Base-by-base conservation (phyloP, 2,888 invertebrate genomes). In the Callyntrura sp. region DNA sequence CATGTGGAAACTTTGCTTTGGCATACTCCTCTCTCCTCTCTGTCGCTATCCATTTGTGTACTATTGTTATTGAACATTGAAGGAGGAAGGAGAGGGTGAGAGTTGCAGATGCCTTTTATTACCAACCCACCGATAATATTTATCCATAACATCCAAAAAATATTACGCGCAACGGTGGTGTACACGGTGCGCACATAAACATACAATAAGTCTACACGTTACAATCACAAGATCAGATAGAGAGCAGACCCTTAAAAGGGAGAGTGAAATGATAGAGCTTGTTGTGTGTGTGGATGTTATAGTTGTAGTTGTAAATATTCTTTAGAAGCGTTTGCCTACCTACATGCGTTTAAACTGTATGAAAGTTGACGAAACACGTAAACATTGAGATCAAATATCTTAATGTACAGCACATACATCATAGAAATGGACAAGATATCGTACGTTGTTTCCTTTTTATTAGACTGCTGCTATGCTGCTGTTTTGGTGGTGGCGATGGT, bases 211-310 rank as follows among this genome's bases (percentile, higher is more conserved):
- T 6, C 60, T 62, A n/a, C n/a, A n/a, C n/a, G n/a, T n/a, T n/a
- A n/a, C n/a, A n/a, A n/a, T n/a, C n/a, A n/a, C 23, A 2, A 65
- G 48, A 51, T 5, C 23, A 73, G 73, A 76, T 60, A 43, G 51
- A 23, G 20, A 12, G 35, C 45, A 79, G 62, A 81, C 87, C 87
- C 87, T 87, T 86, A 81, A 81, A 87, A 87, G 85, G 87, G 87
- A 81, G 87, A 87, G 87, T 87, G 87, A 87, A 86, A 85, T 57
- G 60, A 17, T 76, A 45, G 79, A 79, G 45, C 35, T 14, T 12
- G 23, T 25, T 55, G 78, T 12, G 17, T 45, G 12, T 17, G 1
- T 73, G 11, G 14, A 51, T 78, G 78, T n/a, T 51, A 73, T 48
- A 73, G 14, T 48, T n/a, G n/a, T n/a, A n/a, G n/a, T n/a, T n/a